Base-by-base conservation (phyloP, 2,888 invertebrate species). In the Drosophila nigricruria region DNA sequence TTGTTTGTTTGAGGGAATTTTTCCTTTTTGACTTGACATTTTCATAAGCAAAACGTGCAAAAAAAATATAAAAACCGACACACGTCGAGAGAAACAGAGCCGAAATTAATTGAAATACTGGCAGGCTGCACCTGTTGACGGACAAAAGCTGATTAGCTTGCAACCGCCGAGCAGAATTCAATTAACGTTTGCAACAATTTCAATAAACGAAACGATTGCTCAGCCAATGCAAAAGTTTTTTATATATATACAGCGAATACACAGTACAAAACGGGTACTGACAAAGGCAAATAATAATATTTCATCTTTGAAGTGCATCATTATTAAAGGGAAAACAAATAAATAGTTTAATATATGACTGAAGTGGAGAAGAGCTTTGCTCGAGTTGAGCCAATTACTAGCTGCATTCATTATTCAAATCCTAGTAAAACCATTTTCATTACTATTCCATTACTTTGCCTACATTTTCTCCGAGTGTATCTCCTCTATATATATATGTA, bases 81-180 rank as follows among this genome's bases (percentile, higher is more conserved):
- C 5, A 30, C 40, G 38, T 25, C 43, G 18, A 42, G 36, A 52
- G 30, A 25, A 34, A 12, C 5, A 58, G 40, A 40, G 38, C 43
- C 63, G 61, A 74, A 70, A 63, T 76, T 74, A 70, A 76, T 75
- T 76, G 54, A 79, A 79, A 67, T 52, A 27, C 73, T 42, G 23
- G 20, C 20, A 56, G 64, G 58, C 64, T 73, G 69, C 81, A 84
- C 83, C 84, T 89, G 81, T 56, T 66, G 59, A 50, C 66, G 49
- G 69, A 79, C 69, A 79, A 71, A 64, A 79, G 71, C 80, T 86
- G 83, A 86, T 83, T 88, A 86, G 73, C 81, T 62, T 72, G 50
- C 63, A 42, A 43, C 45, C 23, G 56, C 25, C 36, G 18, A 47
- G 27, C 59, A 53, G 42, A 74, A 79, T 77, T 74, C 56, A 79